Evolutionary conservation across 2,113 vertebrate genomes (phyloP).

Genomic region (Marmota flaviventris): DNA sequence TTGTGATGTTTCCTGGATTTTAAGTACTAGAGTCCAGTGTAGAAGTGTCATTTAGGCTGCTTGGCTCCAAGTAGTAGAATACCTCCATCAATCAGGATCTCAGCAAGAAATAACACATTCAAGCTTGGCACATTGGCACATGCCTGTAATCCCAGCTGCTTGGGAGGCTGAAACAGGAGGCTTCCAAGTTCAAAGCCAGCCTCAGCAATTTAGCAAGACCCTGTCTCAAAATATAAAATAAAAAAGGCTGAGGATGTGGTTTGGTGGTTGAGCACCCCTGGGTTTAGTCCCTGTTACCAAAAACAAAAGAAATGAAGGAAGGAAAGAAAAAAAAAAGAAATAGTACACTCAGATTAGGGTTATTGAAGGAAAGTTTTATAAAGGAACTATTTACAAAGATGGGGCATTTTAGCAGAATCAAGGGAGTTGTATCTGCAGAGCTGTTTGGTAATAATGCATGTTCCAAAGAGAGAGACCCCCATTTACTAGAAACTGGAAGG

Average conservation of each 20-base stretch:
- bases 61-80: constrained; percentile 20
- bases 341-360: neutral
- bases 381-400: neutral
- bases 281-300: too few relatives aligned
- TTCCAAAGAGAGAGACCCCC: neutral
- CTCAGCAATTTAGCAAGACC: too few relatives aligned
- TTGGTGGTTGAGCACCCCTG: too few relatives aligned
- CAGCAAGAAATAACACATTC: neutral
- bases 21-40: constrained; percentile 35
- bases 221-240: too few relatives aligned
- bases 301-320: too few relatives aligned
- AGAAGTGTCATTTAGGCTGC: neutral
- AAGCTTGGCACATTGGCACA: too few relatives aligned
- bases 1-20: constrained; percentile 46
- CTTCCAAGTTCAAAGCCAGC: too few relatives aligned
- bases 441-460: neutral
- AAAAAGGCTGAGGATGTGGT: too few relatives aligned
- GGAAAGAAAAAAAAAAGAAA: too few relatives aligned
- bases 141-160: too few relatives aligned
- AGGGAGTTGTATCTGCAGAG: neutral
- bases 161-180: too few relatives aligned
- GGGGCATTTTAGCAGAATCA: neutral
- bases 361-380: constrained; percentile 26
- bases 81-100: neutral
- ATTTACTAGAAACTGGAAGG: constrained; percentile 5